Evolutionary conservation across 2,888 invertebrate genomes (phyloP).

Genomic region (Eupithecia insigniata): DNA sequence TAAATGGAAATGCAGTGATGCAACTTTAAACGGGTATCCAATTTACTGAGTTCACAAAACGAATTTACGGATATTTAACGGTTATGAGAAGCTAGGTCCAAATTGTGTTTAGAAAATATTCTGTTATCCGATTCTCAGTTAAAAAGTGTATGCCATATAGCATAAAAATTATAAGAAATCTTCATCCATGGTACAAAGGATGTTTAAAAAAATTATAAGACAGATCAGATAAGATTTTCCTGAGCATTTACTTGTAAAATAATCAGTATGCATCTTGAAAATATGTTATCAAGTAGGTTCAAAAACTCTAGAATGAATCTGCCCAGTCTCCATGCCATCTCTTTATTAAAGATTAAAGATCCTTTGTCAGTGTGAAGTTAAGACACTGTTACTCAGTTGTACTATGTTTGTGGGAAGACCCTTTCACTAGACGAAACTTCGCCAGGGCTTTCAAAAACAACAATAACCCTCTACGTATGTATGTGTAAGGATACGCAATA

Average conservation of each 20-base stretch:
- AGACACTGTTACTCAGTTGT: constrained; percentile 16
- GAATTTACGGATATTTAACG: not conserved
- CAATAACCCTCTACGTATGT: constrained; percentile 76
- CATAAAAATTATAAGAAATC: not conserved
- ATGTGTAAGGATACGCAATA: constrained; percentile 74
- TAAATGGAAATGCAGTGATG: constrained; percentile 13
- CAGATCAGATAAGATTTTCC: not conserved
- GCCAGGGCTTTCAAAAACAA: constrained; percentile 77
- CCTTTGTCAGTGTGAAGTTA: constrained; percentile 13
- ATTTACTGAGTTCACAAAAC: not conserved
- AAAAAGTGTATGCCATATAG: not conserved
- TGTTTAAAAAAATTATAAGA: not conserved
- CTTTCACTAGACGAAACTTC: constrained; percentile 64
- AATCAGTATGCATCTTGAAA: not conserved
- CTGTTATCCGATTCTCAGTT: not conserved
- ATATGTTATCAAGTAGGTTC: not conserved
- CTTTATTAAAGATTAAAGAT: not conserved
- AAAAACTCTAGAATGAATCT: not conserved
- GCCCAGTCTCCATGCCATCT: not conserved
- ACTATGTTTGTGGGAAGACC: constrained; percentile 47
- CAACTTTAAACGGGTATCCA: constrained; percentile 3
- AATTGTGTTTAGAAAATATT: not conserved
- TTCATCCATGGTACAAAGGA: too few species aligned
- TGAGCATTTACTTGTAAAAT: not conserved
- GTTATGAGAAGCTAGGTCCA: too few species aligned